Evolutionary conservation across 2,797 vertebrate species (phyloP).

Genomic region (Rhynchonycteris naso): DNA sequence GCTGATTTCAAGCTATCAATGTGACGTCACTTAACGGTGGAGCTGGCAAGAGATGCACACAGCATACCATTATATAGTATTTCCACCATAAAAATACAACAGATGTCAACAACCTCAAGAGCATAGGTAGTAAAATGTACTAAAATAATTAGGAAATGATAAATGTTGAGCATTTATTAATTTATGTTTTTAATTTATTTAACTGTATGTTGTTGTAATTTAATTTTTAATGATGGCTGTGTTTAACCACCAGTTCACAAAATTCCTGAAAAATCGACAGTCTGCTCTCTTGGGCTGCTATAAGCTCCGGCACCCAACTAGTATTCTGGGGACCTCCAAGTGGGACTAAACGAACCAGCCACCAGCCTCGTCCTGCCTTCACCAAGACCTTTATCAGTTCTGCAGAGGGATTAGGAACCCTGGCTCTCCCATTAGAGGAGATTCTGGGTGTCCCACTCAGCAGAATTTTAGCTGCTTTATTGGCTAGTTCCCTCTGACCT

Average conservation of each 20-base stretch:
- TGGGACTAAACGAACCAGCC: not conserved
- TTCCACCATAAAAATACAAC: not conserved
- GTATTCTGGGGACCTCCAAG: not conserved
- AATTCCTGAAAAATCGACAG: not conserved
- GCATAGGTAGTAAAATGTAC: not conserved
- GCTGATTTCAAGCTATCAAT: not conserved
- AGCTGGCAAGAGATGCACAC: not conserved
- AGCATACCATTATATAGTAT: not conserved
- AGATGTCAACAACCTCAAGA: not conserved
- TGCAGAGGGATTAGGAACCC: not conserved
- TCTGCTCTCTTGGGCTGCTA: not conserved
- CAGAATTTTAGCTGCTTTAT: not conserved
- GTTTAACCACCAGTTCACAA: not conserved
- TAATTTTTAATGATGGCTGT: slow-evolving; percentile 23
- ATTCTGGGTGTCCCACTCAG: not conserved
- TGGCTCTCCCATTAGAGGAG: not conserved
- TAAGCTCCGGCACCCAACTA: not conserved
- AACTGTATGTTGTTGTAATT: not conserved
- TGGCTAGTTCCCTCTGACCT: not conserved
- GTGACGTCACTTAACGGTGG: not conserved
- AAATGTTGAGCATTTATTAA: slow-evolving; percentile 5
- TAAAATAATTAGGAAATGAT: not conserved
- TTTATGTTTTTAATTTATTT: not conserved
- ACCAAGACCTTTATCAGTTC: not conserved
- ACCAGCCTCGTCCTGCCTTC: not conserved